A percentile compares a stretch with the other conserved stretches of the same genome.
phyloP scores from a whole-genome alignment of 2,888 invertebrate genomes.

The Rhingia rostrata region DNA sequence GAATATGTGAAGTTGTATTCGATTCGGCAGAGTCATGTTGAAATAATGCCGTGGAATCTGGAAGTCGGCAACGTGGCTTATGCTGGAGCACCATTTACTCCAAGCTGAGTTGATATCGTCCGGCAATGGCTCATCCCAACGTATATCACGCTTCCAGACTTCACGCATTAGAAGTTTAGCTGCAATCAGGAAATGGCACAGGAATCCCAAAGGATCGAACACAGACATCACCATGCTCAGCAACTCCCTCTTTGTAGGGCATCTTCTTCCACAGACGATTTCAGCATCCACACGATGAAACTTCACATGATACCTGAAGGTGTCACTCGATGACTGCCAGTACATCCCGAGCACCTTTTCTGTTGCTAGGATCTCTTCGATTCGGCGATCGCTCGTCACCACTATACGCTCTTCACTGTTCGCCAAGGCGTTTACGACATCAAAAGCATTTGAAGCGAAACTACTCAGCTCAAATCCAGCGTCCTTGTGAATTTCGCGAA shows the following conservation, averaged over 20 bases:
- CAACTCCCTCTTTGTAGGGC: too few relatives aligned
- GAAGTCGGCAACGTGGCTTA: constrained; percentile 4
- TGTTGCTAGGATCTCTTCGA: too few relatives aligned
- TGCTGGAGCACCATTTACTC: constrained; percentile 20
- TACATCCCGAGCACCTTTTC: constrained; percentile 69
- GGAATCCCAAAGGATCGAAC: too few relatives aligned
- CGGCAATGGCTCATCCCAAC: constrained; percentile 48
- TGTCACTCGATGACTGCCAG: too few relatives aligned
- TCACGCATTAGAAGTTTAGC: constrained; percentile 52
- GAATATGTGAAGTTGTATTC: too few relatives aligned
- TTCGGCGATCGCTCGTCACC: background rate
- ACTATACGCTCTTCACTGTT: background rate
- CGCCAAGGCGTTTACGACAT: constrained; percentile 15
- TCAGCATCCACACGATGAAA: too few relatives aligned
- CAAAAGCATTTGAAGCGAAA: constrained; percentile 32
- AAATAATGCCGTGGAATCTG: constrained; percentile 14
- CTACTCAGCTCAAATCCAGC: constrained; percentile 37
- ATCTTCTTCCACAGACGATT: too few relatives aligned
- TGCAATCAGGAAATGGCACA: too few relatives aligned
- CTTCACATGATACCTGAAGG: too few relatives aligned
- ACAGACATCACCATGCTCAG: too few relatives aligned
- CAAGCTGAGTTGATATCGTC: constrained; percentile 22
- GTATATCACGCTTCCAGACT: constrained; percentile 26
- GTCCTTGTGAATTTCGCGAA: constrained; percentile 27
- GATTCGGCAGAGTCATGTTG: too few relatives aligned